phyloP scores from a whole-genome alignment of 2,113 vertebrate species.

The Leptobrachium ailaonicum region DNA sequence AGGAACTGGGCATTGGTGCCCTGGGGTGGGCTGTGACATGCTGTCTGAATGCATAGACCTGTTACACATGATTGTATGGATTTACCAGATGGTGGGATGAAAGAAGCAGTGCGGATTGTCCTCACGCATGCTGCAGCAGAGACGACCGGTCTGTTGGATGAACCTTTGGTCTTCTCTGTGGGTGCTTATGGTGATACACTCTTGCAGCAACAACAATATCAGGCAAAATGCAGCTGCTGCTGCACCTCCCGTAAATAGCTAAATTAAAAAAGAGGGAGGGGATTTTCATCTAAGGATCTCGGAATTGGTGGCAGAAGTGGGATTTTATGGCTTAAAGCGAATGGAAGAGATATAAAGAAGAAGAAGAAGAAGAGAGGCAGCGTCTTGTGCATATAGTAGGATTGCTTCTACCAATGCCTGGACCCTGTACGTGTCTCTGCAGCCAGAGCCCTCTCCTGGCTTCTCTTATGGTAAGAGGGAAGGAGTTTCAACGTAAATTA shows the following conservation, averaged over 20 bases:
- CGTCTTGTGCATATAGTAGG: neutral
- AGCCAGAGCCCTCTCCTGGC: slow-evolving; percentile 31
- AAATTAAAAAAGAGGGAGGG: too few relatives aligned
- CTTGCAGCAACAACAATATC: neutral
- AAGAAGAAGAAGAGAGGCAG: neutral
- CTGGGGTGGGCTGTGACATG: slow-evolving; percentile 5
- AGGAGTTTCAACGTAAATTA: slow-evolving; percentile 23
- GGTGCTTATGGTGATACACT: neutral
- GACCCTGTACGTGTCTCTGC: slow-evolving; percentile 22
- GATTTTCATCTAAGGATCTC: too few relatives aligned
- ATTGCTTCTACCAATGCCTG: slow-evolving; percentile 35
- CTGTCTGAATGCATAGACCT: slow-evolving; percentile 10
- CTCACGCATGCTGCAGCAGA: neutral
- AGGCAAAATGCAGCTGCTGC: too few relatives aligned
- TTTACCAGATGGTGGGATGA: neutral
- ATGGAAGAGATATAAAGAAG: neutral
- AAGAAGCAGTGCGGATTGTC: neutral
- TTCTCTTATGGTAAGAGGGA: slow-evolving; percentile 37
- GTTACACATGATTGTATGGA: neutral
- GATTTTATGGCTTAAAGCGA: too few relatives aligned
- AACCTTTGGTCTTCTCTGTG: neutral
- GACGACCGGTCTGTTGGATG: neutral
- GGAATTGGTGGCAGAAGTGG: too few relatives aligned
- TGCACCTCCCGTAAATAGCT: too few relatives aligned
- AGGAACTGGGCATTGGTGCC: neutral